Base-by-base conservation (phyloP, 2,113 vertebrate genomes). In the Rafetus swinhoei region DNA sequence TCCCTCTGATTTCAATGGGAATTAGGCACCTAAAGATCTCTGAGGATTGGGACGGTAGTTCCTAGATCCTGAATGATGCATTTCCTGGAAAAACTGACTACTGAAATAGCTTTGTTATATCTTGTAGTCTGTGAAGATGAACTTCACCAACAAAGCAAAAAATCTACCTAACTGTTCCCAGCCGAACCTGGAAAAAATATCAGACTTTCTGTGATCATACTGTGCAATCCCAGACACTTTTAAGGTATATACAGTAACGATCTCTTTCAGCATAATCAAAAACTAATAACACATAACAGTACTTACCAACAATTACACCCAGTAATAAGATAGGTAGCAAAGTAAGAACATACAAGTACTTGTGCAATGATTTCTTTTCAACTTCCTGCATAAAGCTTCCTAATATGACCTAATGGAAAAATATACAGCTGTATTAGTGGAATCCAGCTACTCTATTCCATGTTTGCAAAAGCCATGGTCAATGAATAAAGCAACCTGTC, bases 261-360 rank as follows among this genome's bases (percentile, higher is more conserved):
- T 2, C 54, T 2, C 24, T 65, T 89, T 79, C 91, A 82, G 76
- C 76, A 95, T 45, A 79, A 89, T 25, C 11, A 92, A 92, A 94
- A 87, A 4, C 6, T 69, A 72, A 69, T 85, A 86, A 77, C 12
- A 81, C 3, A 4, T 57, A 32, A 39, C 32, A 53, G 18, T 84
- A 98, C 98, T 98, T 97, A 99, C 99, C 97, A 92, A 97, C 90
- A 96, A 99, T 97, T 85, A 99, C 98, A 95, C 92, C 82, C 50
- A 98, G 90, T 12, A 98, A 97, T 82, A 98, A 95, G 79, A 98
- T 95, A 9, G 98, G 98, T 0, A 99, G 92, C 56, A 97, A 96
- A 65, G 98, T 97, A 77, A 98, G 95, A 55, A 97, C 97, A 85
- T 97, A 98, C 59, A 97, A 97, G 62, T 96, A 97, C 53, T 94